Evolutionary conservation across 2,888 invertebrate species (phyloP).

Genomic region (Dynastes tityus): DNA sequence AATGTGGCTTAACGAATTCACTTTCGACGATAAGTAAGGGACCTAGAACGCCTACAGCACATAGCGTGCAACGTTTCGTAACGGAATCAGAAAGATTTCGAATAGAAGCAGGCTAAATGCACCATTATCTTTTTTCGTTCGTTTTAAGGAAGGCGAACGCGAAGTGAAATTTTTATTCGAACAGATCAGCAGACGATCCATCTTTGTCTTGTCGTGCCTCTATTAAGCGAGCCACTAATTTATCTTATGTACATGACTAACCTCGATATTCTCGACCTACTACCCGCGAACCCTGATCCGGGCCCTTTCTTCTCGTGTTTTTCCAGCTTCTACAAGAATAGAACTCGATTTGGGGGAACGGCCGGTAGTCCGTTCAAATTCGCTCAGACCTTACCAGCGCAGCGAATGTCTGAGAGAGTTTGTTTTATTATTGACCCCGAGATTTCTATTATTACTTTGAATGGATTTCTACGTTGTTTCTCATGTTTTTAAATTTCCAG

Average conservation of each 20-base stretch:
- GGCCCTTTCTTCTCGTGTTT: slow-evolving; percentile 11
- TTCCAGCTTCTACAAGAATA: slow-evolving; percentile 14
- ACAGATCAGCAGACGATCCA: slow-evolving; percentile 58
- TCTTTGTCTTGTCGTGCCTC: slow-evolving; percentile 66
- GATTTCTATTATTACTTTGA: slow-evolving; percentile 50
- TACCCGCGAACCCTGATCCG: slow-evolving; percentile 4
- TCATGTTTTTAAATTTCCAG: slow-evolving; percentile 33
- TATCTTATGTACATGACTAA: slow-evolving; percentile 65
- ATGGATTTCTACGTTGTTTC: slow-evolving; percentile 46
- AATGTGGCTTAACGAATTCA: too few relatives aligned
- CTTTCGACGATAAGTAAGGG: too few relatives aligned
- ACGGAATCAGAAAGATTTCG: neutral
- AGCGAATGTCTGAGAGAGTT: neutral
- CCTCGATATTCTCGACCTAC: slow-evolving; percentile 42
- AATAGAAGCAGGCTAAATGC: slow-evolving; percentile 23
- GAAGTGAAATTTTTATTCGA: slow-evolving; percentile 44
- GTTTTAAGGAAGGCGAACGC: slow-evolving; percentile 20
- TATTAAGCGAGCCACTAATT: slow-evolving; percentile 65
- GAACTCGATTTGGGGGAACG: slow-evolving; percentile 5
- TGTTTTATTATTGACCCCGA: slow-evolving; percentile 16
- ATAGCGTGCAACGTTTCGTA: neutral
- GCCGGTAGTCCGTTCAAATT: slow-evolving; percentile 20
- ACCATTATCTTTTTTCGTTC: slow-evolving; percentile 16
- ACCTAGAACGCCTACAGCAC: too few relatives aligned
- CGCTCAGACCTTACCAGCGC: neutral